Percentiles rank a stretch among this genome's conserved stretches.
Evolutionary conservation across 2,888 invertebrate genomes (phyloP).

Genomic region (Colostygia pectinataria): DNA sequence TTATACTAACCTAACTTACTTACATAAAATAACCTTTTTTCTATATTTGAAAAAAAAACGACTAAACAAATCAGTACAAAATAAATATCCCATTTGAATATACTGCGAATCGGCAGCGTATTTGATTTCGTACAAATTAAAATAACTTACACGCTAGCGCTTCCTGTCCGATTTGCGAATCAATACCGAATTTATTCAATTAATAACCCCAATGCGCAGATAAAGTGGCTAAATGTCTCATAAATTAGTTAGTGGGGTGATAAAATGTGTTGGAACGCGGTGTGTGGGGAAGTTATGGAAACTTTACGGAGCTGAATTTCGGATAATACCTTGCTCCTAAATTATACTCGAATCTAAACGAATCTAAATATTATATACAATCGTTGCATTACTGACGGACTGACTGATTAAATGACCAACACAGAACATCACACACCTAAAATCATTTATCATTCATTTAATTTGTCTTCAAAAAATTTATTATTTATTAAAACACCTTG

Average conservation of each 20-base stretch:
- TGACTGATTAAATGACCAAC: too few species aligned
- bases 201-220: constrained; percentile 42
- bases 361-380: too few species aligned
- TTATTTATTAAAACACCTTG: too few species aligned
- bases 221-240: constrained; percentile 48
- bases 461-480: too few species aligned
- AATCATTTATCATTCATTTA: too few species aligned
- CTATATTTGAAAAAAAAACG: too few species aligned
- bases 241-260: constrained; percentile 46
- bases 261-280: constrained; percentile 38
- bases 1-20: too few species aligned
- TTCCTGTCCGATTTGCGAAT: constrained; percentile 36
- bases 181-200: constrained; percentile 48
- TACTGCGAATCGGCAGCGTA: background rate
- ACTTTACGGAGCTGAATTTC: constrained; percentile 9
- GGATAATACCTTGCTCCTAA: background rate
- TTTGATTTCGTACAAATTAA: constrained; percentile 24
- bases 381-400: too few species aligned
- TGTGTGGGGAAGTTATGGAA: constrained; percentile 17
- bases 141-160: constrained; percentile 29
- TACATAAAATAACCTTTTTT: too few species aligned
- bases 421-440: too few species aligned
- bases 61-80: background rate
- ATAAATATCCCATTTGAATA: too few species aligned
- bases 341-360: background rate